Base-by-base conservation (phyloP, 2,113 vertebrate genomes). In the Gobio gobio region DNA sequence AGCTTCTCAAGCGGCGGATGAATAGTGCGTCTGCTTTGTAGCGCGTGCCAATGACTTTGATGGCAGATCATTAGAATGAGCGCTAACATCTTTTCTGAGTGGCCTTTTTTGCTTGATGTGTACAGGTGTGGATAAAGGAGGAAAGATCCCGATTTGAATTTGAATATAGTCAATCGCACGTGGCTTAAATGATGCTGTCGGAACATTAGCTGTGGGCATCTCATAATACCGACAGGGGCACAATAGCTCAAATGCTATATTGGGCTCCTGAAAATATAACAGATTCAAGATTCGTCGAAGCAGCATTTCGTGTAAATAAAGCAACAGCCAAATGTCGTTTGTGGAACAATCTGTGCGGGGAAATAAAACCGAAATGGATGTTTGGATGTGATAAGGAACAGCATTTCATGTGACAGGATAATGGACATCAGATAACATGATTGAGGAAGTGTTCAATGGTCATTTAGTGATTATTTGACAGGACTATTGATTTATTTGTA, bases 51-150 rank as follows among this genome's bases (percentile, higher is more conserved):
- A 68, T 82, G 64, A 51, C 78, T 86, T 86, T 89, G 83, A 90
- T 88, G 86, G 73, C 54, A 83, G 86, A 86, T 86, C 90, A 87
- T 84, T 86, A 73, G 86, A 87, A 86, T 88, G 77, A 86, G 78
- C 73, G 66, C 77, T 86, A 85, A 86, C 86, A 88, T 86, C 51
- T 61, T 29, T 59, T 45, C 54, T 54, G 22, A 40, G 40, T 76
- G 74, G 74, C 74, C 49, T 78, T 83, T 66, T 83, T 83, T 61
- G 12, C 82, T 86, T 78, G 82, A 85, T 85, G 78, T 85, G 78
- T 54, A 51, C 82, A 43, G 77, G 85, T 83, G 68, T 81, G 61
- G 54, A 79, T 72, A 74, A 74, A 43, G 43, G 22, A 51, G 24
- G 66, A 29, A 73, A 58, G 59, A 54, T 76, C 74, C 70, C n/a